Percentiles rank a stretch among this genome's conserved stretches.
Evolutionary conservation across 2,113 vertebrate genomes (phyloP).

Genomic region (Myiozetetes cayanensis): DNA sequence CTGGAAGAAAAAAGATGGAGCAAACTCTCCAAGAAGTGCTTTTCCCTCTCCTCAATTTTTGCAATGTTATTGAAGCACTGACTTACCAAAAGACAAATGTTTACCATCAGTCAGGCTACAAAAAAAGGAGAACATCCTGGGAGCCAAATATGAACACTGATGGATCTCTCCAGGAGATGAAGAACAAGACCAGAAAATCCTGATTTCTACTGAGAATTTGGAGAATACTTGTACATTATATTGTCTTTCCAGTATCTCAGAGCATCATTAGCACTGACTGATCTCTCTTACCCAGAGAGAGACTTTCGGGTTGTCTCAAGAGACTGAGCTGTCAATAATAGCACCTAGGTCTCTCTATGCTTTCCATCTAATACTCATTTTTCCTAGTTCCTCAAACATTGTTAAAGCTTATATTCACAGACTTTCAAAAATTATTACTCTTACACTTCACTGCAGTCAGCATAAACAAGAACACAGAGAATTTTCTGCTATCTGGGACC

Average conservation of each 20-base stretch:
- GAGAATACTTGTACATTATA: neutral
- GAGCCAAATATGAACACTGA: neutral
- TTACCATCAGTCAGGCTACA: neutral
- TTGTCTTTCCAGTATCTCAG: neutral
- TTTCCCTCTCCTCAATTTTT: neutral
- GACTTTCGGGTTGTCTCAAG: neutral
- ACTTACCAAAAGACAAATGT: neutral
- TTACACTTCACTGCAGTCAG: neutral
- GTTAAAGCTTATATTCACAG: neutral
- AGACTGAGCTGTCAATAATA: neutral
- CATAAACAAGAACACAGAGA: neutral
- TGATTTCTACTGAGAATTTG: neutral
- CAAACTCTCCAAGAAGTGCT: neutral
- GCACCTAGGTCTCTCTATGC: neutral
- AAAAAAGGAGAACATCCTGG: neutral
- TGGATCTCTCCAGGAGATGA: neutral
- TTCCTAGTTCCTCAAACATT: neutral
- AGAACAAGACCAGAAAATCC: neutral
- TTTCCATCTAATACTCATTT: neutral
- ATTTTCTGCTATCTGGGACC: neutral
- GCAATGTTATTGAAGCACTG: neutral
- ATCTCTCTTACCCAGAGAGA: neutral
- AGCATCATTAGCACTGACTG: neutral
- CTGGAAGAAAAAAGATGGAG: neutral
- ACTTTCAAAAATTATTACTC: neutral